These are phyloP conservation scores for Branchinecta lindahli DNA, from an alignment of 1,140 invertebrate species.

Conservation along the genomic window DNA sequence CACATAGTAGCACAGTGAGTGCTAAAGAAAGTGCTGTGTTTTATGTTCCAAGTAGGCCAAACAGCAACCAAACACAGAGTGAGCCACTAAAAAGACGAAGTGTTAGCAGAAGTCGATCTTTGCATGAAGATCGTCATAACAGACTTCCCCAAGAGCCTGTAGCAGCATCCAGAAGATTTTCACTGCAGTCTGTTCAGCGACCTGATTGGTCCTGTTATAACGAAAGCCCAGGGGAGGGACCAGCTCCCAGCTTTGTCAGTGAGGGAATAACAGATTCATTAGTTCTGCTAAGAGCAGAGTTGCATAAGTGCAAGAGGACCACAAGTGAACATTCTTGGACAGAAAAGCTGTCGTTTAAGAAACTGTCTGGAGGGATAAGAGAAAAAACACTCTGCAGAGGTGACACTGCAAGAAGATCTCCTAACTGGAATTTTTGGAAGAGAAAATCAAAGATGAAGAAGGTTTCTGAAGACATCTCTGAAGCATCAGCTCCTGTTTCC, in stretches of 20 bases:
- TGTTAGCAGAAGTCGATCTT: too few species aligned
- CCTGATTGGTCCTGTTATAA: not conserved
- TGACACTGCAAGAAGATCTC: not conserved
- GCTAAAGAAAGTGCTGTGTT: too few species aligned
- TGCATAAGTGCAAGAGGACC: not conserved
- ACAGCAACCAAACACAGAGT: too few species aligned
- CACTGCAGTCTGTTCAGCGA: not conserved
- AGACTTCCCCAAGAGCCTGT: not conserved
- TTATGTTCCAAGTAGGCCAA: too few species aligned
- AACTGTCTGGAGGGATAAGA: not conserved
- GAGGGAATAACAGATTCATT: constrained; percentile 6
- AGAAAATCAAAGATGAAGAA: not conserved
- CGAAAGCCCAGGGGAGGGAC: not conserved
- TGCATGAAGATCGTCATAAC: not conserved
- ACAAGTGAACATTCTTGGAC: not conserved
- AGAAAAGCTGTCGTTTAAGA: not conserved
- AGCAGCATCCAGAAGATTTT: not conserved
- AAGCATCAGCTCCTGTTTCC: not conserved
- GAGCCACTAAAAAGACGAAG: too few species aligned
- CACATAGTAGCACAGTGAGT: too few species aligned
- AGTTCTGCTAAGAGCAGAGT: not conserved
- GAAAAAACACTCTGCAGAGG: not conserved
- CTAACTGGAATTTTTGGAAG: constrained; percentile 1
- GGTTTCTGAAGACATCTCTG: not conserved
- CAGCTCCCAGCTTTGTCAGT: not conserved